A percentile compares a stretch with the other conserved stretches of the same genome.
phyloP scores from a whole-genome alignment of 2,113 vertebrate genomes.

The Monopterus albus region DNA sequence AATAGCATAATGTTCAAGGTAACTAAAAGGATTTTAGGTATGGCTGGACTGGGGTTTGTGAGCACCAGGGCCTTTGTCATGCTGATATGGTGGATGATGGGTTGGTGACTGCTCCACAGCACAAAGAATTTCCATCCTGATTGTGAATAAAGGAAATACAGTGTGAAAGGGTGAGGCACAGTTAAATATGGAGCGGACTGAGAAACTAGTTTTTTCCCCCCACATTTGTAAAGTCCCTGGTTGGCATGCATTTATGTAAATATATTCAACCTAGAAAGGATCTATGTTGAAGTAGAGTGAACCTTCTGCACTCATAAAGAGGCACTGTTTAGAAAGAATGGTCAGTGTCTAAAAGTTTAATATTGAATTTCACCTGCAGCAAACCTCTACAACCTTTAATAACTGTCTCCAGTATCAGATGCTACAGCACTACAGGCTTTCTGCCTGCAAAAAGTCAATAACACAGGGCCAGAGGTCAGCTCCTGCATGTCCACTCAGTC shows the following conservation, averaged over 20 bases:
- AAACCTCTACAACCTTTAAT: background rate
- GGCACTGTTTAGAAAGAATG: background rate
- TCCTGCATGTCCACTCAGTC: conserved; percentile 7
- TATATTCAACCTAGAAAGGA: conserved; percentile 21
- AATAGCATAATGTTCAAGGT: conserved; percentile 2
- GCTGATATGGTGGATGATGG: conserved; percentile 50
- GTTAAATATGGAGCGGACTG: conserved; percentile 66
- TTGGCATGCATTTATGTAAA: conserved; percentile 32
- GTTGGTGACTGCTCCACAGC: conserved; percentile 21
- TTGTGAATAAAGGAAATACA: conserved; percentile 34
- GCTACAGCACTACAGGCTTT: background rate
- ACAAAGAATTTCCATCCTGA: conserved; percentile 12
- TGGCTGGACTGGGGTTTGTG: conserved; percentile 15
- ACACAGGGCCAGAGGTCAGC: conserved; percentile 25
- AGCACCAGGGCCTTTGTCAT: conserved; percentile 23
- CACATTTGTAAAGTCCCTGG: conserved; percentile 78
- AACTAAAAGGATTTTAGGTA: background rate
- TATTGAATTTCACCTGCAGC: background rate
- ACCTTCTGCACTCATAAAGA: background rate
- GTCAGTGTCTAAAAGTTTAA: background rate
- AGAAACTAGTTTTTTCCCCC: conserved; percentile 50
- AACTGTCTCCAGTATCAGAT: background rate
- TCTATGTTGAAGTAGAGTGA: background rate
- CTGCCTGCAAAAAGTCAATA: conserved; percentile 8
- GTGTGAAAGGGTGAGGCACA: conserved; percentile 65